These are phyloP conservation scores for Turnix velox DNA, from an alignment of 2,113 vertebrate genomes.

Conservation along the genomic window DNA sequence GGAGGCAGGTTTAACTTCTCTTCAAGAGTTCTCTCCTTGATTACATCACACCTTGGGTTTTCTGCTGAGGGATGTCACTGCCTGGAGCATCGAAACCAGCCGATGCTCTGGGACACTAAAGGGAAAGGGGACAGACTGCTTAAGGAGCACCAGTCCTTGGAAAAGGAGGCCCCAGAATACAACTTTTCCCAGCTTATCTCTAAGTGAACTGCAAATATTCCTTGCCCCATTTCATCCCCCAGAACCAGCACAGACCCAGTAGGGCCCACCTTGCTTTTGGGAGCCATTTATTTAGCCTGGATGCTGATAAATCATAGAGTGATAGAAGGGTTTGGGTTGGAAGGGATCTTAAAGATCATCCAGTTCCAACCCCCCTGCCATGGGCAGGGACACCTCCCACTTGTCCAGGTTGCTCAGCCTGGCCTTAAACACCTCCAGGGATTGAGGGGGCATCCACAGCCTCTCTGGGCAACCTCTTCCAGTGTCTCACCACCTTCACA, in stretches of 20 bases:
- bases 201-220: background rate
- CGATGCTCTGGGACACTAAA: background rate
- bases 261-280: background rate
- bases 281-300: background rate
- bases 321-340: too few relatives aligned
- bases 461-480: too few relatives aligned
- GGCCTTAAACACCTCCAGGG: too few relatives aligned
- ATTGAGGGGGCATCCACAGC: too few relatives aligned
- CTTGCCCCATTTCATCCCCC: background rate
- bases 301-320: too few relatives aligned
- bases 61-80: background rate
- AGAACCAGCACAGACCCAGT: accelerated
- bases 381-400: too few relatives aligned
- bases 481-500: too few relatives aligned
- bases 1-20: background rate
- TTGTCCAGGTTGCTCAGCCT: too few relatives aligned
- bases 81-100: background rate
- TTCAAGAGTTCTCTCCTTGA: background rate
- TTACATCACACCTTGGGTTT: background rate
- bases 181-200: background rate
- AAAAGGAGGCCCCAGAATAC: background rate
- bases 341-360: too few relatives aligned
- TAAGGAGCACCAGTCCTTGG: background rate
- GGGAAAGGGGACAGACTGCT: background rate
- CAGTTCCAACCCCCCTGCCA: too few relatives aligned